These are phyloP conservation scores for Pipistrellus nathusii DNA, from an alignment of 2,797 vertebrate species.

Conservation along the genomic window DNA sequence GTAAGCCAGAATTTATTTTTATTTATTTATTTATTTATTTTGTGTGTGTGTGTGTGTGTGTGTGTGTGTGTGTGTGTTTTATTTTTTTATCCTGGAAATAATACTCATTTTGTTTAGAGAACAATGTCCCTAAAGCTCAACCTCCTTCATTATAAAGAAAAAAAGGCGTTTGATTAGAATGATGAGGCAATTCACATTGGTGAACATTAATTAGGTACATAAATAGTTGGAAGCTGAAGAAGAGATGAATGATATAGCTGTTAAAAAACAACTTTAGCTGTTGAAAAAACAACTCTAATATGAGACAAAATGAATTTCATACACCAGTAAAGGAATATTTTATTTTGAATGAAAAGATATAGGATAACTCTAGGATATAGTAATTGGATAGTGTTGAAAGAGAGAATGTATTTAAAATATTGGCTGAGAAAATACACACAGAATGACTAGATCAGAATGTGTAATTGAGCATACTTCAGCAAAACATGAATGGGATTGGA, in stretches of 20 bases:
- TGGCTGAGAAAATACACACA: not conserved
- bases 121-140: not conserved
- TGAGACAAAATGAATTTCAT: not conserved
- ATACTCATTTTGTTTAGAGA: slow-evolving; percentile 9
- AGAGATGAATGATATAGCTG: not conserved
- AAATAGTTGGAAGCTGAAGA: not conserved
- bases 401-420: not conserved
- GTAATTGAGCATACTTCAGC: not conserved
- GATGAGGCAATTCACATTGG: not conserved
- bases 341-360: not conserved
- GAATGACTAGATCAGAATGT: not conserved
- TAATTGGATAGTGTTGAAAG: not conserved
- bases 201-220: not conserved
- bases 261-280: not conserved
- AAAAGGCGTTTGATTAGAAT: not conserved
- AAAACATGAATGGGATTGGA: not conserved
- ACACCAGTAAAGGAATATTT: not conserved
- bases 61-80: no score
- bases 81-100: not conserved
- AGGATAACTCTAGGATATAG: not conserved
- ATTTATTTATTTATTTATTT: no score
- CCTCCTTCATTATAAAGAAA: not conserved
- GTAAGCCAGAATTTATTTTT: not conserved
- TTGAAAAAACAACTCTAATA: not conserved
- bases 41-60: no score